Evolutionary conservation across 2,888 invertebrate genomes (phyloP).

Genomic region (Habroteleia sp.): DNA sequence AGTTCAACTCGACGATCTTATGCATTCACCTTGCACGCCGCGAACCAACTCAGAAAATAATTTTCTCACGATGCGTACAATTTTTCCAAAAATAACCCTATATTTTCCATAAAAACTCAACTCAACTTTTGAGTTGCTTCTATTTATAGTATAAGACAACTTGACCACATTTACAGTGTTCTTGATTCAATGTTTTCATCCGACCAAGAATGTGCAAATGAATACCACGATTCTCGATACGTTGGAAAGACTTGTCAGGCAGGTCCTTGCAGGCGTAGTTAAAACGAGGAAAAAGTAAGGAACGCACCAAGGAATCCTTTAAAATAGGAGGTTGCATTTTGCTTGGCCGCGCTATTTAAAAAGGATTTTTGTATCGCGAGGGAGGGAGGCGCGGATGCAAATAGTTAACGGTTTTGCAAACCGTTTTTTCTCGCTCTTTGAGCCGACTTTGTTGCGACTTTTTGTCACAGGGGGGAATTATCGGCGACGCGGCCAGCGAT

Average conservation of each 20-base stretch:
- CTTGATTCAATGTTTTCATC: slow-evolving; percentile 63
- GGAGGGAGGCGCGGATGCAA: slow-evolving; percentile 12
- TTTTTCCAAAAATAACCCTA: slow-evolving; percentile 47
- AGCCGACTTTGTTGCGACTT: slow-evolving; percentile 9
- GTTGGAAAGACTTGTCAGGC: slow-evolving; percentile 64
- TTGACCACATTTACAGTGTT: slow-evolving; percentile 50
- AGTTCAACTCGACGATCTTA: too few relatives aligned
- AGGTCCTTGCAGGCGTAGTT: slow-evolving; percentile 64
- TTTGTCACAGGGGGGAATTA: slow-evolving; percentile 24
- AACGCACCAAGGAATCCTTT: slow-evolving; percentile 53
- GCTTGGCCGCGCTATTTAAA: slow-evolving; percentile 18
- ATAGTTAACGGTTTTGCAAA: slow-evolving; percentile 47
- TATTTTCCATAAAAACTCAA: slow-evolving; percentile 26
- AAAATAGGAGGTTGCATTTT: slow-evolving; percentile 56
- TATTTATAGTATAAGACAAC: slow-evolving; percentile 49
- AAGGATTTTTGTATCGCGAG: slow-evolving; percentile 21
- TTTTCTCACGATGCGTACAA: slow-evolving; percentile 13
- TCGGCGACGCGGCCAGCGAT: slow-evolving; percentile 24
- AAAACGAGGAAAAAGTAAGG: slow-evolving; percentile 57
- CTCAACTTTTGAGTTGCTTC: slow-evolving; percentile 19
- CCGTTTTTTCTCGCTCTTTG: slow-evolving; percentile 22
- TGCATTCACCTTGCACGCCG: too few relatives aligned
- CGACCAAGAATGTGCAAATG: slow-evolving; percentile 59
- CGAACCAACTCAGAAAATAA: slow-evolving; percentile 1
- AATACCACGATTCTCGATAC: slow-evolving; percentile 58